Evolutionary conservation across 2,888 invertebrate species (phyloP).

Genomic region (Nomada ferruginata): DNA sequence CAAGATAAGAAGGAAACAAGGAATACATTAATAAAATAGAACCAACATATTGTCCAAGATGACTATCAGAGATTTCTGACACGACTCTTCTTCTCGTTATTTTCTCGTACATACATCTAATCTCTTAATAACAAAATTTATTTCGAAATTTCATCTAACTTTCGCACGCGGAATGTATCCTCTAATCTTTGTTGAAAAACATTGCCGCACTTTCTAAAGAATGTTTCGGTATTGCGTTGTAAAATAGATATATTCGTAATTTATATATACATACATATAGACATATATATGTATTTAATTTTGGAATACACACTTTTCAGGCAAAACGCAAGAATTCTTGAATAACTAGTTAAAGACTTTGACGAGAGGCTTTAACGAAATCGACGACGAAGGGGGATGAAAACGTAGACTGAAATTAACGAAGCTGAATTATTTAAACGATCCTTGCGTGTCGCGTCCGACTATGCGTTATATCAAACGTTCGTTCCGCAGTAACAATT

Average conservation of each 20-base stretch:
- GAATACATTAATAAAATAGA: no score
- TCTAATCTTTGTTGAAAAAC: background rate
- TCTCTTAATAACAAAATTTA: background rate
- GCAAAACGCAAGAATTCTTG: constrained; percentile 39
- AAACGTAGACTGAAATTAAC: constrained; percentile 27
- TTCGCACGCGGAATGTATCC: background rate
- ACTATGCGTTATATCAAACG: constrained; percentile 9
- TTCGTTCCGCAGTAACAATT: constrained; percentile 13
- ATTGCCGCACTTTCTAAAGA: constrained; percentile 7
- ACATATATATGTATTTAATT: constrained; percentile 44
- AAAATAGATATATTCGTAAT: constrained; percentile 38
- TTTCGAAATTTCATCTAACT: background rate
- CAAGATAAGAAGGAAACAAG: no score
- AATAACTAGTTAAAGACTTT: constrained; percentile 28
- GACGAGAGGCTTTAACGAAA: background rate
- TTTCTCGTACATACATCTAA: no score
- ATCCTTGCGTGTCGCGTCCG: constrained; percentile 19
- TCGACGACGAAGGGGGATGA: constrained; percentile 3
- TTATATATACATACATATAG: constrained; percentile 33
- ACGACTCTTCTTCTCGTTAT: no score
- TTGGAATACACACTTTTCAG: constrained; percentile 49
- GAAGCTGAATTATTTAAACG: background rate
- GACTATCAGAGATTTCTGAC: no score
- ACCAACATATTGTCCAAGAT: no score
- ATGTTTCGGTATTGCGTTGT: constrained; percentile 24